These are phyloP conservation scores for Operophtera brumata DNA, from an alignment of 2,888 invertebrate genomes.

Conservation along the genomic window DNA sequence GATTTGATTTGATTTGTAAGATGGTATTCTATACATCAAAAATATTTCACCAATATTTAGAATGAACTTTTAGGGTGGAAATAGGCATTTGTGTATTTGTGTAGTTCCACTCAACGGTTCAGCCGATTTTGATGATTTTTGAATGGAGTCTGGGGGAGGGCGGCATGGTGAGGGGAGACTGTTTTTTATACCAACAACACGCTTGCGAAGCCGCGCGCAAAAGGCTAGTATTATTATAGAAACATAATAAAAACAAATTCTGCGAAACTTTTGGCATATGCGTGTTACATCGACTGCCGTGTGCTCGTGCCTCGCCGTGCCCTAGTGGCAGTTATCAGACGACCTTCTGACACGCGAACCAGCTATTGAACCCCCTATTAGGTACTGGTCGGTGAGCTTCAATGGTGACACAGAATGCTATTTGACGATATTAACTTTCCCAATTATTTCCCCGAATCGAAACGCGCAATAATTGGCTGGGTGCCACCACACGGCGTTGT, in stretches of 20 bases:
- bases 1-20: no score
- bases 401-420: slow-evolving; percentile 21
- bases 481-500: slow-evolving; percentile 47
- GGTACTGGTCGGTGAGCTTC: slow-evolving; percentile 18
- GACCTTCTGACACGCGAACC: slow-evolving; percentile 45
- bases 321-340: slow-evolving; percentile 37
- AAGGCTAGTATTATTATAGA: no score
- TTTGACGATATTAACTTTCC: slow-evolving; percentile 16
- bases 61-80: no score
- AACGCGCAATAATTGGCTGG: slow-evolving; percentile 41
- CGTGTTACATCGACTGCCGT: slow-evolving; percentile 15
- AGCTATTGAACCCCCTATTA: slow-evolving; percentile 15
- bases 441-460: slow-evolving; percentile 26
- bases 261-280: slow-evolving; percentile 10
- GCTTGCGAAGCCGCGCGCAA: no score
- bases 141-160: no score
- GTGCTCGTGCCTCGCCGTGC: slow-evolving; percentile 33
- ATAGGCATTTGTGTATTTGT: no score
- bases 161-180: no score
- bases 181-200: no score
- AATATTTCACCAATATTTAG: no score
- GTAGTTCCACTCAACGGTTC: no score
- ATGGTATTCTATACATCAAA: no score
- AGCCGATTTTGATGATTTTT: no score
- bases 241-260: neutral